Evolutionary conservation across 2,797 vertebrate species (phyloP).

Genomic region (Hafferia zeledoni): DNA sequence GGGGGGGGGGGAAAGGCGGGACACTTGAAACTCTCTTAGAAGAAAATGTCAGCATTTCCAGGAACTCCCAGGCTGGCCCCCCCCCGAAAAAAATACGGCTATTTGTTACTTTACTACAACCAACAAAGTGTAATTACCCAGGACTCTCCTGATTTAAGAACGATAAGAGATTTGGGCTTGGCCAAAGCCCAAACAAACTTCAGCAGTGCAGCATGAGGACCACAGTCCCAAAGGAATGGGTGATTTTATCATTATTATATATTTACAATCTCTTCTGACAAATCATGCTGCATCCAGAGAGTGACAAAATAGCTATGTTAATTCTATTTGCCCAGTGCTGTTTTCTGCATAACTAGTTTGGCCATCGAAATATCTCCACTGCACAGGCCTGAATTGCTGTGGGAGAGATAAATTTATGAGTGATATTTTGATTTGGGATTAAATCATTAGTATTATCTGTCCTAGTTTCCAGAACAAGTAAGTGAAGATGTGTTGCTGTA

Average conservation of each 20-base stretch:
- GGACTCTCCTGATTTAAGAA: neutral
- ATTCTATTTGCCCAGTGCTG: neutral
- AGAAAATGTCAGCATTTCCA: neutral
- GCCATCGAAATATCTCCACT: neutral
- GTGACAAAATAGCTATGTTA: neutral
- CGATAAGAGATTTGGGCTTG: rapidly evolving
- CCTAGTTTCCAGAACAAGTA: neutral
- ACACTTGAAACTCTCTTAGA: neutral
- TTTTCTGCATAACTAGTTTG: neutral
- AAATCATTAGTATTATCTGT: constrained; percentile 41
- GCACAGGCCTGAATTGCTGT: neutral
- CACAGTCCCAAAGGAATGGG: neutral
- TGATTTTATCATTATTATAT: neutral
- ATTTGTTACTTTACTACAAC: neutral
- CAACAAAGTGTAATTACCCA: no score
- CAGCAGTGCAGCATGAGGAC: neutral
- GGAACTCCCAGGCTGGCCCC: neutral
- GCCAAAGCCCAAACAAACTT: neutral
- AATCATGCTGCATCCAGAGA: neutral
- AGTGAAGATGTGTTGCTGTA: constrained; percentile 10
- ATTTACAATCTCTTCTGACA: neutral
- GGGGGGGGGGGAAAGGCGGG: no score
- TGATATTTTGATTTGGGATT: constrained; percentile 52
- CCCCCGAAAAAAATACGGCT: neutral
- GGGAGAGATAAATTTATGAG: neutral